phyloP scores from a whole-genome alignment of 2,113 vertebrate species.

The Ibidorhyncha struthersii region DNA sequence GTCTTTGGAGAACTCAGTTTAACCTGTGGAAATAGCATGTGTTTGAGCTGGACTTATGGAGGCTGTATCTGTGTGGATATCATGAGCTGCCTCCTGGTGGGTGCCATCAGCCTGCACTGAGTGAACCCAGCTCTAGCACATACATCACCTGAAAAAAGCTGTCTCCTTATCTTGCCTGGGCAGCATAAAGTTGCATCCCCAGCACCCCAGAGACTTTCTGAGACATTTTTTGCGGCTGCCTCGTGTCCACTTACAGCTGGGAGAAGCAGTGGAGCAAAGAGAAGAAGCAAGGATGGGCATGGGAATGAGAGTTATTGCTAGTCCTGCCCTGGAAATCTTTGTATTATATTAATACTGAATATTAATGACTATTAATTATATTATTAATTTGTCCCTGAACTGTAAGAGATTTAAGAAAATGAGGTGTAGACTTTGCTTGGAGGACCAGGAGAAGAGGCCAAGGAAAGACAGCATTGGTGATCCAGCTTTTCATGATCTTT shows the following conservation, averaged over 20 bases:
- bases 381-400: background rate
- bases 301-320: background rate
- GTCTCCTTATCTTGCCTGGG: background rate
- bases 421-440: background rate
- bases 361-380: background rate
- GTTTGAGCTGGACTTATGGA: background rate
- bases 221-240: background rate
- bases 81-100: background rate
- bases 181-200: background rate
- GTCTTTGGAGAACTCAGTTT: background rate
- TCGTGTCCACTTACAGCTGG: background rate
- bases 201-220: background rate
- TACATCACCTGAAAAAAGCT: fast-evolving
- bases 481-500: background rate
- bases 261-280: background rate
- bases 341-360: background rate
- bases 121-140: background rate
- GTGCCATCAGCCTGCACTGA: background rate
- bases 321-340: background rate
- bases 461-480: background rate
- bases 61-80: background rate
- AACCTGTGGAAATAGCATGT: fast-evolving
- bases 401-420: background rate
- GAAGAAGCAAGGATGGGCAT: background rate
- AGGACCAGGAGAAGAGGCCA: background rate